These are phyloP conservation scores for Drosophila paranaensis DNA, from an alignment of 2,888 invertebrate genomes.

Conservation along the genomic window DNA sequence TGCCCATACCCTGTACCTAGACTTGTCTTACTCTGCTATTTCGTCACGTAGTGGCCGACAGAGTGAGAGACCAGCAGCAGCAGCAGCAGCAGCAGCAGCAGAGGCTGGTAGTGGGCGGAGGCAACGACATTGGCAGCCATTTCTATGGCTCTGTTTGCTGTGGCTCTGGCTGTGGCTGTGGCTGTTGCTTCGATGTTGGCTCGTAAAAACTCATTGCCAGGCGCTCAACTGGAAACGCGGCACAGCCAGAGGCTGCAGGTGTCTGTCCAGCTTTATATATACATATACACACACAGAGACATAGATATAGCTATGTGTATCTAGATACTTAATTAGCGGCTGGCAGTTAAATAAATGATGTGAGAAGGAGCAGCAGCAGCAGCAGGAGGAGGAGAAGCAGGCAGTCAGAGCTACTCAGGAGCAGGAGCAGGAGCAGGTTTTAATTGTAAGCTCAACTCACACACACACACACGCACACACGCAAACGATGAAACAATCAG, in stretches of 20 bases:
- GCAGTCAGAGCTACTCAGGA: neutral
- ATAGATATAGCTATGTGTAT: constrained; percentile 9
- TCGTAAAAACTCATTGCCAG: constrained; percentile 65
- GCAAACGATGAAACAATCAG: constrained; percentile 7
- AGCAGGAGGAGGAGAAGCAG: neutral
- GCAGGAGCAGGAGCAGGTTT: constrained; percentile 26
- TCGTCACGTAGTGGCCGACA: neutral
- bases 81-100: neutral
- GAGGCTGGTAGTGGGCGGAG: constrained; percentile 1
- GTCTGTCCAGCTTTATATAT: constrained; percentile 39
- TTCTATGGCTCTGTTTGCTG: constrained; percentile 38
- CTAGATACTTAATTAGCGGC: constrained; percentile 63
- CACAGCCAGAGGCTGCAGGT: constrained; percentile 70
- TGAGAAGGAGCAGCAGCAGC: constrained; percentile 2
- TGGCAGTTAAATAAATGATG: constrained; percentile 63
- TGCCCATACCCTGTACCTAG: constrained; percentile 10
- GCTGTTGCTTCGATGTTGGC: constrained; percentile 39
- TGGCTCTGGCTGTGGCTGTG: constrained; percentile 6
- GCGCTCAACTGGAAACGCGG: constrained; percentile 77
- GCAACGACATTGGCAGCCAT: constrained; percentile 44
- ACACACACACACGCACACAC: no score
- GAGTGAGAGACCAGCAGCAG: neutral
- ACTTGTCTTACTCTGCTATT: constrained; percentile 9
- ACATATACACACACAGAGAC: constrained; percentile 1
- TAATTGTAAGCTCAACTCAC: constrained; percentile 12